Conservation (phyloP, 2,113 vertebrate species). For the Ahaetulla prasina region DNA sequence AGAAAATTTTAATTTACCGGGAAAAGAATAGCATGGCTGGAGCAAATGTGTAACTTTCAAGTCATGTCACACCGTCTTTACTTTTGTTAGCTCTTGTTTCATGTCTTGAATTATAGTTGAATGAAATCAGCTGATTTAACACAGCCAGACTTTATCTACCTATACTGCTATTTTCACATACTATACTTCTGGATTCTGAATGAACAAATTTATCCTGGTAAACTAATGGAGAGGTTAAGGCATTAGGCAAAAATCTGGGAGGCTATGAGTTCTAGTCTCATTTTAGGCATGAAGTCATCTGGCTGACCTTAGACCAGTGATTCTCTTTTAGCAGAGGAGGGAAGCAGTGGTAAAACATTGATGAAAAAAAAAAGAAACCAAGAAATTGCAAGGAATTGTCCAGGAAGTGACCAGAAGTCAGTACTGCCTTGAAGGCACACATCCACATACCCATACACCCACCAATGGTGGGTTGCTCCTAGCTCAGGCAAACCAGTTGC, state of each 20-base stretch:
- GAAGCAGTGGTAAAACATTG: background rate
- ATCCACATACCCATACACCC: too few species aligned
- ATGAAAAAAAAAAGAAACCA: background rate
- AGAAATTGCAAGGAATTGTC: background rate
- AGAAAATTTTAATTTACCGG: background rate
- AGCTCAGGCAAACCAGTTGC: too few species aligned
- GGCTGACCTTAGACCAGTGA: background rate
- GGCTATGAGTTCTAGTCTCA: background rate
- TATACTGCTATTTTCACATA: background rate
- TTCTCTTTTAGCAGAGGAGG: background rate
- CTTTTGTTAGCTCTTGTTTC: background rate
- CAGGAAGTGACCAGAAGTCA: background rate
- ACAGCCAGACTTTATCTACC: background rate
- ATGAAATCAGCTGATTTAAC: background rate
- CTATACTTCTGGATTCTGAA: background rate
- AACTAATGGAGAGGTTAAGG: background rate
- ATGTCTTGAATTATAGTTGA: background rate
- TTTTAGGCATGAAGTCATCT: background rate
- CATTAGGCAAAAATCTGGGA: background rate
- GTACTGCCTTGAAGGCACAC: background rate
- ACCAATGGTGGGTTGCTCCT: too few species aligned
- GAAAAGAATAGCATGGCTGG: background rate
- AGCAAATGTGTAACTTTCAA: background rate
- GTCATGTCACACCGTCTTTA: background rate
- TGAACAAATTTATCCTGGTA: background rate